Conservation (phyloP, 1,140 invertebrate genomes). For the Coenobita brevimanus region DNA sequence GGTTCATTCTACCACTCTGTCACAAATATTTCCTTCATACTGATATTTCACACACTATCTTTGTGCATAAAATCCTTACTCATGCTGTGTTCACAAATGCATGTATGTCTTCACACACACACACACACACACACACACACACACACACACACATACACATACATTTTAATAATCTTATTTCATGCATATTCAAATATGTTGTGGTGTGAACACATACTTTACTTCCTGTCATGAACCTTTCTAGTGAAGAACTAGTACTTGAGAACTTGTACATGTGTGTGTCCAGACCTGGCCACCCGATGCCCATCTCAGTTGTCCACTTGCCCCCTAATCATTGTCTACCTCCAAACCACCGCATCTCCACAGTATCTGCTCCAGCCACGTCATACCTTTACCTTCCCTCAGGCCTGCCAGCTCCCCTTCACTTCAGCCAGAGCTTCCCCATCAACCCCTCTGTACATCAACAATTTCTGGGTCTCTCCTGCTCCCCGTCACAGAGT, state of each 20-base stretch:
- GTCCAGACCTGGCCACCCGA: conserved; percentile 18
- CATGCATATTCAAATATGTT: no score
- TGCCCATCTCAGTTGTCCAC: conserved; percentile 61
- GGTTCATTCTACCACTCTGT: no score
- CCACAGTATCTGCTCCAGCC: conserved; percentile 7
- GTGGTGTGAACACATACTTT: not conserved
- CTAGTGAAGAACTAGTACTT: conserved; percentile 47
- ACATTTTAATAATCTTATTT: conserved; percentile 9
- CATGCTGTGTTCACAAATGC: not conserved
- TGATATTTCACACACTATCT: no score
- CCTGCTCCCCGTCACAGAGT: not conserved
- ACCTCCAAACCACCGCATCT: not conserved
- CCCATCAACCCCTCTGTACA: no score
- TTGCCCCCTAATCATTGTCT: not conserved
- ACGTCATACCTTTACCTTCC: not conserved
- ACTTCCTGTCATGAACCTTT: no score
- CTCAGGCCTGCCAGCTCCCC: not conserved
- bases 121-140: not conserved
- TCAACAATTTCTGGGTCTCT: not conserved
- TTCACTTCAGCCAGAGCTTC: not conserved
- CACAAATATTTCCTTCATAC: no score
- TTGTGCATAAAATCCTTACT: not conserved
- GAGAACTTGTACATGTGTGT: conserved; percentile 50
- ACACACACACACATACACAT: not conserved
- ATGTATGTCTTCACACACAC: not conserved